Evolutionary conservation across 2,797 vertebrate species (phyloP).

Genomic region (Rhinoraja longicauda): DNA sequence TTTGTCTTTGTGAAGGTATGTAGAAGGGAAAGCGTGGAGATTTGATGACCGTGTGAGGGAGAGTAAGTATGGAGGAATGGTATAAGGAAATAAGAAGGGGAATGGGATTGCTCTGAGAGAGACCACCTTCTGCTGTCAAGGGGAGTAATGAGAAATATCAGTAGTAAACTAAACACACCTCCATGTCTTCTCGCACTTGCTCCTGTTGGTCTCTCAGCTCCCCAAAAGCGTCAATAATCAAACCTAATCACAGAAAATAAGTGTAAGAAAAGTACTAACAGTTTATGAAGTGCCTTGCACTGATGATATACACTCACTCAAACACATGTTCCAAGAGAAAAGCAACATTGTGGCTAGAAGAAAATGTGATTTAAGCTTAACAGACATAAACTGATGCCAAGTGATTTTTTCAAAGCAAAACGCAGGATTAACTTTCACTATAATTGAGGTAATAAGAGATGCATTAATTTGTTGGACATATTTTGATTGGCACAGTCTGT

Average conservation of each 20-base stretch:
- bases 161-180: slow-evolving; percentile 61
- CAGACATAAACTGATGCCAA: not conserved
- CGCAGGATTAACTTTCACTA: not conserved
- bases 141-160: not conserved
- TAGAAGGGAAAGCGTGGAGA: too few species aligned
- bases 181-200: slow-evolving; percentile 98
- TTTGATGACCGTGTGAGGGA: too few species aligned
- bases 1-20: too few species aligned
- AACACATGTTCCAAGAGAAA: not conserved
- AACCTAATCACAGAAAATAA: slow-evolving; percentile 60
- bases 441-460: not conserved
- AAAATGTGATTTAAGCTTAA: not conserved
- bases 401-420: not conserved
- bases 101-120: too few species aligned
- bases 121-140: too few species aligned
- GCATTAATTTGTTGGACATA: not conserved
- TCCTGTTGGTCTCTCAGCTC: slow-evolving; percentile 97
- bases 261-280: not conserved
- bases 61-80: too few species aligned
- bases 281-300: not conserved
- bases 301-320: not conserved
- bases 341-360: not conserved
- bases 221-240: slow-evolving; percentile 97
- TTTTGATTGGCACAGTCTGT: not conserved
- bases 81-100: too few species aligned